Evolutionary conservation across 2,113 vertebrate genomes (phyloP).

Genomic region (Eptesicus fuscus): DNA sequence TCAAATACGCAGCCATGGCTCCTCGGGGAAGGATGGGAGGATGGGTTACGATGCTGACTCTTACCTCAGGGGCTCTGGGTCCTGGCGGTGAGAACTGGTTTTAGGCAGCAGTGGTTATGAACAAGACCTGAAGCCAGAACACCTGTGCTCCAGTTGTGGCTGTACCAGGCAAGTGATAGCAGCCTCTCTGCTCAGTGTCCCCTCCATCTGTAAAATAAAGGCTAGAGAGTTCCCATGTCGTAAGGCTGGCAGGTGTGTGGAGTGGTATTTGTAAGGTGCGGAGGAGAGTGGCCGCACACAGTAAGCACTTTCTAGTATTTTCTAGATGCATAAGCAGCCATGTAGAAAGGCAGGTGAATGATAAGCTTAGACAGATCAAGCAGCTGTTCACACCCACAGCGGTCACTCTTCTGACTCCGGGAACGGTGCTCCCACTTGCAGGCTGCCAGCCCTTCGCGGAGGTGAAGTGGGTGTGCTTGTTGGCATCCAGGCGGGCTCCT

Average conservation of each 20-base stretch:
- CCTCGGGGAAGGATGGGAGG: not conserved
- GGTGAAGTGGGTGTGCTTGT: not conserved
- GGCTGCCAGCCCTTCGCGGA: accelerated
- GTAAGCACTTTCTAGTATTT: not conserved
- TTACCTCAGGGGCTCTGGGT: not conserved
- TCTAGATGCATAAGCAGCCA: not conserved
- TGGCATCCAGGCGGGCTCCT: not conserved
- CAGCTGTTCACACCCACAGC: not conserved
- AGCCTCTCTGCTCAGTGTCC: not conserved
- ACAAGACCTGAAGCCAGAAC: not conserved
- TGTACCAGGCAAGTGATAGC: too few species aligned
- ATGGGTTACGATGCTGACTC: not conserved
- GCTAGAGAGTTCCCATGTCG: too few species aligned
- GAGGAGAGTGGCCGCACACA: not conserved
- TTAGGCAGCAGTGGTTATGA: not conserved
- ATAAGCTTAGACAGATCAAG: not conserved
- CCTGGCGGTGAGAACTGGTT: not conserved
- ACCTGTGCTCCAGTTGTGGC: not conserved
- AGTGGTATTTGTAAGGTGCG: not conserved
- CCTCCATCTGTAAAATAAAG: too few species aligned
- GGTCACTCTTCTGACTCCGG: not conserved
- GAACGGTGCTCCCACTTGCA: accelerated
- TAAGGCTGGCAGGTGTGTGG: not conserved
- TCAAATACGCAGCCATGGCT: accelerated
- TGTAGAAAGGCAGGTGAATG: not conserved